Evolutionary conservation across 2,888 invertebrate genomes (phyloP).

Genomic region (Teleiodes luculella): DNA sequence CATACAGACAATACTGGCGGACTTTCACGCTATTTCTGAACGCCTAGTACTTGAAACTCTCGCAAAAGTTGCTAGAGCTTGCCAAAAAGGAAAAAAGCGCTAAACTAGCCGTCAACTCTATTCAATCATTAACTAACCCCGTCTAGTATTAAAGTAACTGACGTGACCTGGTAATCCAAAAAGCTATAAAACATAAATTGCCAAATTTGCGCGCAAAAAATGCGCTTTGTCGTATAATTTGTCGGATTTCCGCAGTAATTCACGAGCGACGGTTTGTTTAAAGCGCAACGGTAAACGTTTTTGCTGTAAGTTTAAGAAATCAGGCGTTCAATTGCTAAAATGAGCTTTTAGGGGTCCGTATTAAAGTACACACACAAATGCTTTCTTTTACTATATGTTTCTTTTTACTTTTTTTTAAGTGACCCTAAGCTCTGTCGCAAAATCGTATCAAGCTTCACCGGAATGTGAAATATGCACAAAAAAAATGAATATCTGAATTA

Average conservation of each 20-base stretch:
- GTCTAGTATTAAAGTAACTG: conserved; percentile 14
- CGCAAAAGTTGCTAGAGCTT: not conserved
- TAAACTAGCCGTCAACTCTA: not conserved
- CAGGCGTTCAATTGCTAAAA: conserved; percentile 24
- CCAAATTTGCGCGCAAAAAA: conserved; percentile 5
- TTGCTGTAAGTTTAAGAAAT: conserved; percentile 24
- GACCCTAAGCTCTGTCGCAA: too few relatives aligned
- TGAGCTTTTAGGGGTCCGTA: conserved; percentile 29
- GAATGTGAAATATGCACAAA: too few relatives aligned
- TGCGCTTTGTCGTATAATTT: conserved; percentile 28
- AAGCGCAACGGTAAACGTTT: conserved; percentile 36
- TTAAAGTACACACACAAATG: too few relatives aligned
- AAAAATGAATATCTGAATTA: too few relatives aligned
- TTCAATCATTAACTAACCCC: not conserved
- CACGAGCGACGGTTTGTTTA: conserved; percentile 49
- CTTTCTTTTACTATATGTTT: too few relatives aligned
- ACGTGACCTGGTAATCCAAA: conserved; percentile 9
- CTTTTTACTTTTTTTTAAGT: too few relatives aligned
- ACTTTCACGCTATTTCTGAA: conserved; percentile 54
- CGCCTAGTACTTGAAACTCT: conserved; percentile 41
- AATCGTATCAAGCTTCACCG: too few relatives aligned
- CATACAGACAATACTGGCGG: conserved; percentile 35
- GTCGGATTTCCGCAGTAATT: conserved; percentile 41
- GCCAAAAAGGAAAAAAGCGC: too few relatives aligned
- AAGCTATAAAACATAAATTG: not conserved